phyloP scores from a whole-genome alignment of 2,797 vertebrate genomes.

The Champsocephalus esox region DNA sequence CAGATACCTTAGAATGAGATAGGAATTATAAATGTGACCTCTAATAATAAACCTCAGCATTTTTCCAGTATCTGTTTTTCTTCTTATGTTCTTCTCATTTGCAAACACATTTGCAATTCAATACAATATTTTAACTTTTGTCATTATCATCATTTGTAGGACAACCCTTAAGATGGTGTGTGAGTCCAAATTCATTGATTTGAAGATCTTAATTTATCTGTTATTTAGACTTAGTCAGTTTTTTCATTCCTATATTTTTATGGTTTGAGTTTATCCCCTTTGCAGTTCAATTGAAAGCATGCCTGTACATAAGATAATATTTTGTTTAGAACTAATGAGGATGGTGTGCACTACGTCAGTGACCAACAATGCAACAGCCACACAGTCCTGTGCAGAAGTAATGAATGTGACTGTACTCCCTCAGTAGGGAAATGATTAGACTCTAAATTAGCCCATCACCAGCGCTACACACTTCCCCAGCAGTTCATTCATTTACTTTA shows the following conservation, averaged over 20 bases:
- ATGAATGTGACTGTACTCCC: slow-evolving; percentile 20
- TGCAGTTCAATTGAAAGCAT: not conserved
- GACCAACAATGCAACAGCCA: not conserved
- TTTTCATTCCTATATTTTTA: not conserved
- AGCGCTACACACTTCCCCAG: slow-evolving; percentile 22
- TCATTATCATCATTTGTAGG: not conserved
- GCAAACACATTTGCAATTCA: not conserved
- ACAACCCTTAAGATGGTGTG: not conserved
- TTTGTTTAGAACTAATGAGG: not conserved
- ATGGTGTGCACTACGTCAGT: not conserved
- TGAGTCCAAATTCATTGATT: not conserved
- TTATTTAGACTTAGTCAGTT: not conserved
- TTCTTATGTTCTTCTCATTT: not conserved
- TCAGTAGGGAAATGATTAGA: slow-evolving; percentile 21
- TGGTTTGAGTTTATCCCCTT: not conserved
- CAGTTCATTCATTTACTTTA: slow-evolving; percentile 42
- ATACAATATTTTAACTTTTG: not conserved
- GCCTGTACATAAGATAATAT: not conserved
- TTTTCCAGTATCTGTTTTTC: not conserved
- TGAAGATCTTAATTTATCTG: not conserved
- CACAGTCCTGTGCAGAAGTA: slow-evolving; percentile 19
- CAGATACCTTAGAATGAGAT: slow-evolving; percentile 21
- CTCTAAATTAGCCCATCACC: slow-evolving; percentile 30
- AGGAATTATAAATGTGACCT: not conserved
- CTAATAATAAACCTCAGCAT: slow-evolving; percentile 1